Evolutionary conservation across 1,140 invertebrate genomes (phyloP).

Genomic region (Camponotus vicinus): DNA sequence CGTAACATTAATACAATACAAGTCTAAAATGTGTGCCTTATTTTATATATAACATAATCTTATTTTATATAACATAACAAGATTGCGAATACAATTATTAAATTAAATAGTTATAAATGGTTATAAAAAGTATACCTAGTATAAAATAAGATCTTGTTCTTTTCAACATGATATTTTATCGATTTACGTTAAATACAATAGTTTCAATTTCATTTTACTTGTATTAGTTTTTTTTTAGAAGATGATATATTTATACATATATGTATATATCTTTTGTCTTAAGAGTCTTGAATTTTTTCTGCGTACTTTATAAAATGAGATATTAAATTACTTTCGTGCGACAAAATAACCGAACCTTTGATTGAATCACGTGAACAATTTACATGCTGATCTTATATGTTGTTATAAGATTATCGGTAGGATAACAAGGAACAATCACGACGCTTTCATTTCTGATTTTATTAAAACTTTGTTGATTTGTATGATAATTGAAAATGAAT

Average conservation of each 20-base stretch:
- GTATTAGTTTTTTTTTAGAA: neutral
- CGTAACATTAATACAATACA: neutral
- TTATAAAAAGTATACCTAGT: neutral
- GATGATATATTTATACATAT: neutral
- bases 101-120: neutral
- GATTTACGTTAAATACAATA: neutral
- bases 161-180: neutral
- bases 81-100: neutral
- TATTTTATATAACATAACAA: no score
- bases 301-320: slow-evolving; percentile 56
- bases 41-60: neutral
- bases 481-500: slow-evolving; percentile 9
- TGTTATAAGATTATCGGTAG: slow-evolving; percentile 70
- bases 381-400: slow-evolving; percentile 63
- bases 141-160: neutral
- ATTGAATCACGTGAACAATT: slow-evolving; percentile 53
- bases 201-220: neutral
- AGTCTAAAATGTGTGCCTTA: neutral
- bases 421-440: slow-evolving; percentile 62
- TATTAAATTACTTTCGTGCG: slow-evolving; percentile 61
- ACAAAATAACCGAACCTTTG: slow-evolving; percentile 29
- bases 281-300: slow-evolving; percentile 45
- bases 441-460: slow-evolving; percentile 34
- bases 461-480: slow-evolving; percentile 36
- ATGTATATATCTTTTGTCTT: neutral